Evolutionary conservation across 2,888 invertebrate species (phyloP), one percentile per base, ranked within the genome.

Genomic region (Isotomurus palustris): DNA sequence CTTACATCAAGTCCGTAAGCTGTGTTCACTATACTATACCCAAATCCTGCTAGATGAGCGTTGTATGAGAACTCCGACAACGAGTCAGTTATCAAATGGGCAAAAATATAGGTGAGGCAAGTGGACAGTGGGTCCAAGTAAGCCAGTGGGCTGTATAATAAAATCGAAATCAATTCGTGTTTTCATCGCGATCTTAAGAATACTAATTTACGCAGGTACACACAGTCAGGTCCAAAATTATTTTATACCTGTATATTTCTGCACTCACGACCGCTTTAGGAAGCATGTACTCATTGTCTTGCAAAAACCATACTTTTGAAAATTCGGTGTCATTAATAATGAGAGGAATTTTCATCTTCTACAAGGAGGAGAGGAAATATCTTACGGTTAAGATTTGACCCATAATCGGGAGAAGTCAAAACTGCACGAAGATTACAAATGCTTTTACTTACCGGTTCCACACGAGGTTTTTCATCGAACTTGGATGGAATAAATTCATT

Each of bases 401-500:
- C n/a, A n/a, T n/a, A n/a, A n/a, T n/a, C n/a, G n/a, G n/a, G n/a
- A n/a, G n/a, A n/a, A n/a, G n/a, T n/a, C n/a, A n/a, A n/a, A n/a
- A n/a, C n/a, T n/a, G n/a, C n/a, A n/a, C n/a, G n/a, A n/a, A n/a
- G n/a, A 43, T 40, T 5, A 22, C 24, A 27, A 32, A 8, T 22
- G 48, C 28, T n/a, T 28, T 57, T 22, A 72, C 75, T 74, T 74
- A 79, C 82, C 58, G 78, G 78, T 67, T 83, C 80, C 51, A 85
- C 84, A 0, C 80, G 73, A 0, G 81, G 76, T 63, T 83, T 82
- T 43, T 92, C 75, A 32, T 83, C 81, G 70, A 93, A 88, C 70
- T 86, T 82, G 0, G 84, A 81, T 0, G 96, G 91, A 72, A 97
- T 91, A 76, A 96, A 97, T 75, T 90, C 88, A 78, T 97, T 97